Evolutionary conservation across 2,113 vertebrate genomes (phyloP).

Genomic region (Ageneiosus marmoratus): DNA sequence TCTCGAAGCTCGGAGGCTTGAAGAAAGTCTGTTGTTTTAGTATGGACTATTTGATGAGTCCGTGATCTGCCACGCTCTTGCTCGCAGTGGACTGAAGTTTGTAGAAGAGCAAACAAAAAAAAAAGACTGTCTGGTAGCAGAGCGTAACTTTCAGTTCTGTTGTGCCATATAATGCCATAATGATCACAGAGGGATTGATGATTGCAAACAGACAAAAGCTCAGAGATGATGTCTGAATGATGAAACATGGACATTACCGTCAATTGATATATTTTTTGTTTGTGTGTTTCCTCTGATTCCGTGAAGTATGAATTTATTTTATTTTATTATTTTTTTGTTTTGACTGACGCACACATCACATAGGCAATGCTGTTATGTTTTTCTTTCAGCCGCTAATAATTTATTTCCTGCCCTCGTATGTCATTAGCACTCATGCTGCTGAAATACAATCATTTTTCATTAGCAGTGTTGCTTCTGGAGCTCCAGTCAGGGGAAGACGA

Average conservation of each 20-base stretch:
- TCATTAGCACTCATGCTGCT: constrained; percentile 40
- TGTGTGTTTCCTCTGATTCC: constrained; percentile 51
- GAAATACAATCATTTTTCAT: constrained; percentile 55
- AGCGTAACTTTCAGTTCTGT: constrained; percentile 46
- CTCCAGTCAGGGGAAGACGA: constrained; percentile 43
- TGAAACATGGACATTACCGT: constrained; percentile 34
- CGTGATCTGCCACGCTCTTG: constrained; percentile 38
- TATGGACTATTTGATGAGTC: constrained; percentile 5
- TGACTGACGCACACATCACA: constrained; percentile 52
- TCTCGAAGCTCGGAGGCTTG: neutral
- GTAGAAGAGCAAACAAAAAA: constrained; percentile 7
- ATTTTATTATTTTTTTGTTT: constrained; percentile 50
- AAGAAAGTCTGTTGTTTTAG: constrained; percentile 26
- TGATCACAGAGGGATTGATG: constrained; percentile 45
- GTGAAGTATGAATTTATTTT: constrained; percentile 47
- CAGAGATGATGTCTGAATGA: constrained; percentile 42
- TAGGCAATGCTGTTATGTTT: constrained; percentile 50
- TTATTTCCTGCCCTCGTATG: constrained; percentile 45
- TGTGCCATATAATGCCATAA: constrained; percentile 41
- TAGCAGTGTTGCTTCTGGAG: constrained; percentile 51
- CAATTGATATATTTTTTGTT: constrained; percentile 29
- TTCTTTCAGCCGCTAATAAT: constrained; percentile 46
- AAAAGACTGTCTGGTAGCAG: constrained; percentile 23
- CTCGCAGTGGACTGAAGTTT: constrained; percentile 57
- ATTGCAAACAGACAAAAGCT: constrained; percentile 23